Evolutionary conservation across 2,113 vertebrate species (phyloP), one percentile per base, ranked within the genome.

Genomic region (Tor tambroides): DNA sequence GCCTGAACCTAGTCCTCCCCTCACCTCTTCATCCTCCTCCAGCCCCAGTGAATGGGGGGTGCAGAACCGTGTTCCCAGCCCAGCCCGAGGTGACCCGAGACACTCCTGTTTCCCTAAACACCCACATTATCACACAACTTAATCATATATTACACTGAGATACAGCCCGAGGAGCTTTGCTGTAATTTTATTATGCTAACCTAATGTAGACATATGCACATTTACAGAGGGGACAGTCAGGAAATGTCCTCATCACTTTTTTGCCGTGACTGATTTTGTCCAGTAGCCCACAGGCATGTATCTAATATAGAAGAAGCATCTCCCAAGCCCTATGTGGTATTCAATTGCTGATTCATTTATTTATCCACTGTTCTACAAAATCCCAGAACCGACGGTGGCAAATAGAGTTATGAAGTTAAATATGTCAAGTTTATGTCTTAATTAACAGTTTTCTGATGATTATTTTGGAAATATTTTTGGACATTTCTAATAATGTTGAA

Each of bases 21-120:
- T 95, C 0, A 93, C 93, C 5, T 94, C 96, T 71, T 96, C 95
- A 0, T 95, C 94, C 1, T 95, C 96, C 2, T 94, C 95, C 91
- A 94, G 94, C 26, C 92, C 93, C 89, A 93, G 94, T 0, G 97
- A 98, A 4, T 95, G 96, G 88, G 92, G 94, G 41, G 89, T 89
- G 77, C 95, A 95, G 80, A 90, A 94, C 85, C 89, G 21, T 38
- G 91, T 65, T 19, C 89, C 69, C 91, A 96, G 92, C 88, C 95
- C 8, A 0, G 93, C 91, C 2, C 92, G 95, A 3, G 92, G 92
- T 91, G 92, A 7, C 84, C 95, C 87, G 4, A 61, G 63, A 43
- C 14, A 35, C 14, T 12, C 2, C 43, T 5, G 21, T 21, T 71
- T 71, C 67, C 49, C 14, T 15, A 9, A 49, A 15, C 56, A 23